These are phyloP conservation scores for Megalopta genalis DNA, from an alignment of 1,140 invertebrate genomes.

Conservation along the genomic window DNA sequence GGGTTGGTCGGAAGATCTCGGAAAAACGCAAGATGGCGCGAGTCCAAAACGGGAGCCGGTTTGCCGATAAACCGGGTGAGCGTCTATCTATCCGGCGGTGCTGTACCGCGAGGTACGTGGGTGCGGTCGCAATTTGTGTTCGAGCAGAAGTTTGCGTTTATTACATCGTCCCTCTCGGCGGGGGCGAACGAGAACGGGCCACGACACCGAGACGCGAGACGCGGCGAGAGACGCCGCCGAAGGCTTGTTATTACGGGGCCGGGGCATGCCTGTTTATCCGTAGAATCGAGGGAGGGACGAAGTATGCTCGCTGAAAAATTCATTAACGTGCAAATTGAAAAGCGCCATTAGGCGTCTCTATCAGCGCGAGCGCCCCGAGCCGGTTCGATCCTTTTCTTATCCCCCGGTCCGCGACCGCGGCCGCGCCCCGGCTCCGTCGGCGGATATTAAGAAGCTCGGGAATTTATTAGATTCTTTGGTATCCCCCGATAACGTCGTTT, in stretches of 20 bases:
- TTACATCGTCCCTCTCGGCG: slow-evolving; percentile 45
- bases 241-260: slow-evolving; percentile 65
- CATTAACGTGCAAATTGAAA: slow-evolving; percentile 74
- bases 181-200: neutral
- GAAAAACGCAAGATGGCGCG: no score
- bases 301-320: slow-evolving; percentile 60
- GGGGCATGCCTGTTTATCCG: slow-evolving; percentile 61
- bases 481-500: slow-evolving; percentile 9
- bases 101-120: slow-evolving; percentile 42
- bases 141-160: slow-evolving; percentile 59
- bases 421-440: slow-evolving; percentile 1
- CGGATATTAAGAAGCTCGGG: slow-evolving; percentile 31
- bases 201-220: no score
- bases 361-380: neutral
- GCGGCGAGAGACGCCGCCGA: neutral
- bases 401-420: neutral
- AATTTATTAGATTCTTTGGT: slow-evolving; percentile 30
- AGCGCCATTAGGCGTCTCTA: slow-evolving; percentile 44
- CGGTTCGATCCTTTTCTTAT: slow-evolving; percentile 17
- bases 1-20: no score
- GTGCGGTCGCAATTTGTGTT: slow-evolving; percentile 66
- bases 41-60: neutral
- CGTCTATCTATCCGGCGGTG: slow-evolving; percentile 1
- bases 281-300: slow-evolving; percentile 39
- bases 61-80: neutral